These are phyloP conservation scores for Medauroidea extradentata DNA, from an alignment of 1,140 invertebrate genomes.

Conservation along the genomic window DNA sequence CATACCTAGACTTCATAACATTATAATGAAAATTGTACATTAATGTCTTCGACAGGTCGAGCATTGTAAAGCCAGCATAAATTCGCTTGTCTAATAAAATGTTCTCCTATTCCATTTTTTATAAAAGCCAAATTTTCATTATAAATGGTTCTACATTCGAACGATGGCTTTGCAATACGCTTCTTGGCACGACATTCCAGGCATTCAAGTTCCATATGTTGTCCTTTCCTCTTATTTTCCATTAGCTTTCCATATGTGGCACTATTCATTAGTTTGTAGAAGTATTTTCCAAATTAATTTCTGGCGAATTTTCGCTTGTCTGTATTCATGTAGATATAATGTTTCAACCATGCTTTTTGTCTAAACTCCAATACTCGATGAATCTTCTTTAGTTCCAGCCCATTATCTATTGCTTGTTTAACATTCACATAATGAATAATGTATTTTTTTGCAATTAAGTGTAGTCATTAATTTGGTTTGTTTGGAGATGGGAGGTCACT, in stretches of 20 bases:
- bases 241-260: slow-evolving; percentile 47
- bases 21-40: slow-evolving; percentile 39
- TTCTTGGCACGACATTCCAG: slow-evolving; percentile 32
- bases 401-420: slow-evolving; percentile 22
- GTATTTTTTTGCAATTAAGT: slow-evolving; percentile 25
- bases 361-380: slow-evolving; percentile 35
- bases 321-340: slow-evolving; percentile 37
- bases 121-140: slow-evolving; percentile 12
- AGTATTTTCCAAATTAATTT: slow-evolving; percentile 48
- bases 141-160: slow-evolving; percentile 32
- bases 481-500: slow-evolving; percentile 15
- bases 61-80: slow-evolving; percentile 24
- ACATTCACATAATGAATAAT: slow-evolving; percentile 33
- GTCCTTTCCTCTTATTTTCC: slow-evolving; percentile 46
- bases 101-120: neutral
- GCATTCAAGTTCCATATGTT: slow-evolving; percentile 39
- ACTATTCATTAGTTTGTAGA: slow-evolving; percentile 50
- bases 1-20: slow-evolving; percentile 31
- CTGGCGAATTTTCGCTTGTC: slow-evolving; percentile 29
- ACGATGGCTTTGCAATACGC: slow-evolving; percentile 40
- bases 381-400: slow-evolving; percentile 35
- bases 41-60: slow-evolving; percentile 26
- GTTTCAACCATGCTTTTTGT: slow-evolving; percentile 33
- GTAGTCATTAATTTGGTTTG: slow-evolving; percentile 22
- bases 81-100: slow-evolving; percentile 24